A percentile compares a stretch with the other conserved stretches of the same genome.
Conservation (phyloP, 1,140 invertebrate genomes). For the Dolichoris vasculosae region DNA sequence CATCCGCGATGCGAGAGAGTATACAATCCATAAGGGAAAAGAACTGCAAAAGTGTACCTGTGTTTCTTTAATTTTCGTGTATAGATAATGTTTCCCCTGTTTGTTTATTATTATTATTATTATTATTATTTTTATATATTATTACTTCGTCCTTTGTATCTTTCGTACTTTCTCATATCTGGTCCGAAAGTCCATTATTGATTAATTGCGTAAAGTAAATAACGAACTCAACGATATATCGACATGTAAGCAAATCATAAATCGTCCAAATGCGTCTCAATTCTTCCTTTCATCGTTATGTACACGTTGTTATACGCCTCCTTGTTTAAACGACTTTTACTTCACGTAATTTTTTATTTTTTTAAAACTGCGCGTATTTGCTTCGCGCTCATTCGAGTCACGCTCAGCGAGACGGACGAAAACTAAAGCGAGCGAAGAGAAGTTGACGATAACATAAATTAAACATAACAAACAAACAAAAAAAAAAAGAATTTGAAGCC, state of each 20-base stretch:
- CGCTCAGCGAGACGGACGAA: not conserved
- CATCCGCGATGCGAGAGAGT: constrained; percentile 20
- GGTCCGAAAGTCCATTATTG: constrained; percentile 30
- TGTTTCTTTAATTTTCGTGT: constrained; percentile 37
- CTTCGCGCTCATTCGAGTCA: constrained; percentile 26
- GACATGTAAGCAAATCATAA: constrained; percentile 34
- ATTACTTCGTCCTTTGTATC: constrained; percentile 26
- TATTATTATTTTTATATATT: constrained; percentile 32
- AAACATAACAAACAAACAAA: too few relatives aligned
- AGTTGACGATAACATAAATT: constrained; percentile 25
- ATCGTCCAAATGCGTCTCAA: constrained; percentile 41
- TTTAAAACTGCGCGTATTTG: constrained; percentile 12
- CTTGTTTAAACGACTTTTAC: constrained; percentile 25
- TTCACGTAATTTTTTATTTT: constrained; percentile 40
- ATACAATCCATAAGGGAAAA: constrained; percentile 3
- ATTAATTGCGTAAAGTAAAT: constrained; percentile 46
- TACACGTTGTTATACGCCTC: constrained; percentile 36
- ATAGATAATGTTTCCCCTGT: constrained; percentile 29
- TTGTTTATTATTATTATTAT: constrained; percentile 32
- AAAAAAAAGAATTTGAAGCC: constrained; percentile 19
- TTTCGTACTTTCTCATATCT: constrained; percentile 35
- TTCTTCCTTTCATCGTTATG: constrained; percentile 37
- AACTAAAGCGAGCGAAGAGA: constrained; percentile 12
- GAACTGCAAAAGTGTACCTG: constrained; percentile 42
- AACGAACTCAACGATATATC: constrained; percentile 33